Percentiles rank a stretch among this genome's conserved stretches.
phyloP scores from a whole-genome alignment of 2,888 invertebrate genomes.

The Eumerus sabulonum region DNA sequence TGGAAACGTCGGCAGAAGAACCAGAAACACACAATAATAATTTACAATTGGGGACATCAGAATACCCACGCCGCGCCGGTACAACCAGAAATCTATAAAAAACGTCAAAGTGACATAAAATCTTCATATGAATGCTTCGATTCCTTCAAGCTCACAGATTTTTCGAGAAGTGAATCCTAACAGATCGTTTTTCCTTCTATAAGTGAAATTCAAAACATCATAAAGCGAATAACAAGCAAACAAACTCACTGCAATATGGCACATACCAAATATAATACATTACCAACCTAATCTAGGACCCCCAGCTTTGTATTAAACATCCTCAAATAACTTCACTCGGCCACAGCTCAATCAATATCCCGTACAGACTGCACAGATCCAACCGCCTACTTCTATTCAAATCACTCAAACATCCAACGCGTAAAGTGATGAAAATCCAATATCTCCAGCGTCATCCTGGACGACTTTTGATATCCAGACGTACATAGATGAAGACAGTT shows the following conservation, averaged over 20 bases:
- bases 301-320: no score
- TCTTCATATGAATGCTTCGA: constrained; percentile 8
- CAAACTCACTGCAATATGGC: constrained; percentile 6
- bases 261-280: constrained; percentile 9
- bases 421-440: no score
- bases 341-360: no score
- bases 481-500: constrained; percentile 4
- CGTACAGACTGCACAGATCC: no score
- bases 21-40: constrained; percentile 10
- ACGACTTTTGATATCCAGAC: constrained; percentile 22
- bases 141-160: constrained; percentile 8
- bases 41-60: constrained; percentile 9
- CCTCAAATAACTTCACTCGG: no score
- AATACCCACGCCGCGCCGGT: constrained; percentile 12
- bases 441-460: constrained; percentile 2
- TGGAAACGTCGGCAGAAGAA: not conserved
- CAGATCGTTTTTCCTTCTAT: constrained; percentile 22
- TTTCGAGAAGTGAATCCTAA: constrained; percentile 9
- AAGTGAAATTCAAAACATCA: constrained; percentile 28
- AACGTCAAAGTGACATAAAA: constrained; percentile 9
- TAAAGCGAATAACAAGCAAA: constrained; percentile 11
- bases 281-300: no score
- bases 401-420: no score
- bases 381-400: no score
- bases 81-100: constrained; percentile 7